phyloP scores from a whole-genome alignment of 2,888 invertebrate species.

The Drymonia ruficornis region DNA sequence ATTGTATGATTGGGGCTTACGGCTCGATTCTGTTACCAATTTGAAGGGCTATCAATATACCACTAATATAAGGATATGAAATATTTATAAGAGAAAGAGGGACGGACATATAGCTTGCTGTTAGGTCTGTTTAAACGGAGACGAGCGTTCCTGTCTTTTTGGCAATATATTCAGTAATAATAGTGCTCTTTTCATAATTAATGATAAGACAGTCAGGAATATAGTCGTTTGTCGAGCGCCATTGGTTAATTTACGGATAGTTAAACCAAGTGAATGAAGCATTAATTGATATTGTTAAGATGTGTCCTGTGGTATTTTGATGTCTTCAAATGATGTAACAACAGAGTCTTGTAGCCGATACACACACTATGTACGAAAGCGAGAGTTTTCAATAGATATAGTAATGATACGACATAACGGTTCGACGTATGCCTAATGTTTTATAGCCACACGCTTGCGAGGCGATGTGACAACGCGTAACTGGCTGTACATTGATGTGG shows the following conservation, averaged over 20 bases:
- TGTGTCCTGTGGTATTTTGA: constrained; percentile 32
- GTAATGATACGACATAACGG: constrained; percentile 33
- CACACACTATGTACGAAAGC: constrained; percentile 45
- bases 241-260: neutral
- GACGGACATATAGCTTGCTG: neutral
- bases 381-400: constrained; percentile 52
- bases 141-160: neutral
- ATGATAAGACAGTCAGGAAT: neutral
- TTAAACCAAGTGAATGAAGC: neutral
- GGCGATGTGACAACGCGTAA: constrained; percentile 30
- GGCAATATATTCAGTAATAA: neutral
- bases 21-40: constrained; percentile 45
- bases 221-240: neutral
- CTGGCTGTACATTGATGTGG: constrained; percentile 19
- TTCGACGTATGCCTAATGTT: constrained; percentile 21
- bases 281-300: neutral
- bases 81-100: constrained; percentile 3
- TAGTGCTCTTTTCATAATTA: neutral
- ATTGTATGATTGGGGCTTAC: constrained; percentile 56
- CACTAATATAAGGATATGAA: constrained; percentile 13
- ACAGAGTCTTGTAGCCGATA: constrained; percentile 37
- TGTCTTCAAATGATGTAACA: constrained; percentile 38
- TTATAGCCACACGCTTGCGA: constrained; percentile 33
- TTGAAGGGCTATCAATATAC: constrained; percentile 47
- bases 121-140: neutral